Evolutionary conservation across 2,113 vertebrate species (phyloP).

Genomic region (Sardina pilchardus): DNA sequence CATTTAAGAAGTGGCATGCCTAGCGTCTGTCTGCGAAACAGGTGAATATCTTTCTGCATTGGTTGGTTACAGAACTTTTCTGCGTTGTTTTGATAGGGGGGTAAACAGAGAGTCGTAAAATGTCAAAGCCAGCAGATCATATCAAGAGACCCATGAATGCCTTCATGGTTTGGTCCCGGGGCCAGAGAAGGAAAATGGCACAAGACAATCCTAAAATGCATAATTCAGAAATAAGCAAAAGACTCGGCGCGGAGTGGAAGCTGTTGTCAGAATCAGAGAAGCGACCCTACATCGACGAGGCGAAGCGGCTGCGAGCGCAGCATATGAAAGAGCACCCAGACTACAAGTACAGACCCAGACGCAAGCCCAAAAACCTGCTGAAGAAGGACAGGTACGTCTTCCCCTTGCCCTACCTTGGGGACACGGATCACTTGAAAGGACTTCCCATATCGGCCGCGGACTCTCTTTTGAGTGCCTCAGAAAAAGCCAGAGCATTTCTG

Average conservation of each 20-base stretch:
- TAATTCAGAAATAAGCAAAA: constrained; percentile 98
- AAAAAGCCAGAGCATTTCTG: constrained; percentile 95
- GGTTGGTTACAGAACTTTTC: constrained; percentile 62
- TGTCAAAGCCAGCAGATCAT: constrained; percentile 98
- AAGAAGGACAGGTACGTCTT: constrained; percentile 99
- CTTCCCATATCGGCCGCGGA: constrained; percentile 90
- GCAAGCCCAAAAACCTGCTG: constrained; percentile 98
- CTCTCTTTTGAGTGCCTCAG: constrained; percentile 85
- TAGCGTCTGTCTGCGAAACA: constrained; percentile 71
- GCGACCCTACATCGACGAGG: constrained; percentile 97
- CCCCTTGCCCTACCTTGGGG: constrained; percentile 97
- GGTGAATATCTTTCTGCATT: constrained; percentile 66
- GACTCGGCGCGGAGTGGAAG: constrained; percentile 98
- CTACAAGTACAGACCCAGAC: constrained; percentile 98
- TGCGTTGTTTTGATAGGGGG: constrained; percentile 52
- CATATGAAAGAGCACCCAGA: constrained; percentile 99
- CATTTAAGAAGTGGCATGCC: constrained; percentile 78
- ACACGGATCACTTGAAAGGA: constrained; percentile 96
- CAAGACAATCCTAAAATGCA: constrained; percentile 99
- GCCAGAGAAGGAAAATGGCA: constrained; percentile 98
- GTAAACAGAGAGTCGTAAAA: constrained; percentile 62
- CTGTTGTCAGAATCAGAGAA: constrained; percentile 97
- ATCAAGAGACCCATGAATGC: constrained; percentile 99
- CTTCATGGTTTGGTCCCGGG: constrained; percentile 99
- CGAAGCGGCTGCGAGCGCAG: constrained; percentile 94